These are phyloP conservation scores for Dasyornis broadbenti DNA, from an alignment of 2,113 vertebrate species.

Conservation along the genomic window DNA sequence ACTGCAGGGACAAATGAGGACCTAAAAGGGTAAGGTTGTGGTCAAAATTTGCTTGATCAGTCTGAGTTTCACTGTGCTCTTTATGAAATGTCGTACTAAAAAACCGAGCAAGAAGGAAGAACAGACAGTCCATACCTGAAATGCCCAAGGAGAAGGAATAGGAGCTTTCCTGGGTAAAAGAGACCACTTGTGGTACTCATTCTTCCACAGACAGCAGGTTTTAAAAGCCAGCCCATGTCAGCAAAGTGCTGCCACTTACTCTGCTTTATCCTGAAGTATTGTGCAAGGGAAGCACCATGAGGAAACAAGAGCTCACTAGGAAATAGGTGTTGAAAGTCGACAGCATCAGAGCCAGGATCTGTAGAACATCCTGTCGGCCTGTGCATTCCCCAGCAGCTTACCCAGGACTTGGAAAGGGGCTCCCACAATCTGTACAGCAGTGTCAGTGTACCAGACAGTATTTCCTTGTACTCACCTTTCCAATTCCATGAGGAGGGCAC, in stretches of 20 bases:
- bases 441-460: not conserved
- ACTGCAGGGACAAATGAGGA: not conserved
- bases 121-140: not conserved
- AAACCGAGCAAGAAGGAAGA: not conserved
- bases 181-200: not conserved
- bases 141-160: not conserved
- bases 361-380: not conserved
- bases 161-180: not conserved
- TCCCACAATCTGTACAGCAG: not conserved
- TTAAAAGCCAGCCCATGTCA: not conserved
- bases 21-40: not conserved
- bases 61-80: not conserved
- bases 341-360: not conserved
- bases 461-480: not conserved
- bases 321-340: not conserved
- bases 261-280: not conserved
- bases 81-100: not conserved
- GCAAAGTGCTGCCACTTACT: not conserved
- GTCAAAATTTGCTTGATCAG: not conserved
- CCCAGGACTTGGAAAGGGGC: not conserved
- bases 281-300: not conserved
- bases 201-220: not conserved
- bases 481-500: not conserved
- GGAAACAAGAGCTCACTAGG: not conserved
- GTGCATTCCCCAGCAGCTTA: not conserved